Percentiles rank a stretch among this genome's conserved stretches.
Conservation (phyloP, 2,888 invertebrate genomes). For the Leptopilina syphax region DNA sequence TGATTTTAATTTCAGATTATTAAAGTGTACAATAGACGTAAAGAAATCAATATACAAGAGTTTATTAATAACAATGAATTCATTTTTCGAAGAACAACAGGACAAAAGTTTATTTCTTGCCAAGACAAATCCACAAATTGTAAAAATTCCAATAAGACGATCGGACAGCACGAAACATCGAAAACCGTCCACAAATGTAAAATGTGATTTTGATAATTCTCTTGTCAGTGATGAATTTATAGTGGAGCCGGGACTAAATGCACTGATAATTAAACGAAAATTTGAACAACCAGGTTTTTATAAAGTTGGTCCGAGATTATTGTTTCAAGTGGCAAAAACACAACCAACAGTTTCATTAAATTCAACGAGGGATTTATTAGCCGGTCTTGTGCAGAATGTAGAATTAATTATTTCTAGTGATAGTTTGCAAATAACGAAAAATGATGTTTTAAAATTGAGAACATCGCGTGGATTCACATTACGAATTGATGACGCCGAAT, state of each 20-base stretch:
- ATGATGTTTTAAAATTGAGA: conserved; percentile 81
- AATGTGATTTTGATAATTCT: conserved; percentile 82
- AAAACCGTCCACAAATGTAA: conserved; percentile 82
- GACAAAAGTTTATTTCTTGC: conserved; percentile 88
- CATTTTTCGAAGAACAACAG: conserved; percentile 86
- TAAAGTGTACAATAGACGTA: conserved; percentile 79
- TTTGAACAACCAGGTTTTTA: conserved; percentile 84
- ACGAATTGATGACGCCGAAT: conserved; percentile 75
- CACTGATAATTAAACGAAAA: conserved; percentile 80
- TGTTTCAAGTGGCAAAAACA: conserved; percentile 81
- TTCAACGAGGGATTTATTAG: conserved; percentile 84
- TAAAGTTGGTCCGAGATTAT: conserved; percentile 81
- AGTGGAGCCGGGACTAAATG: conserved; percentile 83
- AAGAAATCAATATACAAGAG: conserved; percentile 81
- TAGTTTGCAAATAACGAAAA: conserved; percentile 85
- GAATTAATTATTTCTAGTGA: conserved; percentile 87
- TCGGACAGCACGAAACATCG: conserved; percentile 85
- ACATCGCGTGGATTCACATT: conserved; percentile 84
- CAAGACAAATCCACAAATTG: conserved; percentile 84
- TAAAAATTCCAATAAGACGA: conserved; percentile 82
- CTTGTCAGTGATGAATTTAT: conserved; percentile 78
- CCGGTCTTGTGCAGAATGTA: conserved; percentile 89
- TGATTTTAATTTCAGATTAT: conserved; percentile 75
- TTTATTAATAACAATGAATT: conserved; percentile 82
- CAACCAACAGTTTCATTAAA: conserved; percentile 79